These are phyloP conservation scores for Chaetodon trifascialis DNA, from an alignment of 2,113 vertebrate species.

Conservation along the genomic window DNA sequence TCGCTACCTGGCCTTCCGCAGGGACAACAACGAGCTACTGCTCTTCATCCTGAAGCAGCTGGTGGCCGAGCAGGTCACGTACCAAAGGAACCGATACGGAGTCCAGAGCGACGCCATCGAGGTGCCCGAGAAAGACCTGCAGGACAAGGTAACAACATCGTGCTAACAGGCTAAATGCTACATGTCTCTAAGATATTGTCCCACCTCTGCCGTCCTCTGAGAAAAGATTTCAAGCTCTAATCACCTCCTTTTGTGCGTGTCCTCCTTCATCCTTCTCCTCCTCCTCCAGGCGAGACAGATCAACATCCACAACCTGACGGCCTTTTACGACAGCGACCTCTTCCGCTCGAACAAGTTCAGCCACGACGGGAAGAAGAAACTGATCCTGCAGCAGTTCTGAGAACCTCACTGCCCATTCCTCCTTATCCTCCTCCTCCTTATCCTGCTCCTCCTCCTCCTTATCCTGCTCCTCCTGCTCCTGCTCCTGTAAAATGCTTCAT, in stretches of 20 bases:
- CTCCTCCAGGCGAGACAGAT: slow-evolving; percentile 92
- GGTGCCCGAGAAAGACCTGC: slow-evolving; percentile 93
- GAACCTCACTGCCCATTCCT: rapidly evolving
- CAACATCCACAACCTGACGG: slow-evolving; percentile 94
- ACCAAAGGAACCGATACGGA: slow-evolving; percentile 95
- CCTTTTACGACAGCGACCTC: slow-evolving; percentile 94
- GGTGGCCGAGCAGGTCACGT: slow-evolving; percentile 92
- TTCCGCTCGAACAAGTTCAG: slow-evolving; percentile 93
- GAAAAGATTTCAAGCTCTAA: not conserved
- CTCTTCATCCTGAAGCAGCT: slow-evolving; percentile 98
- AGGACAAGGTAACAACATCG: slow-evolving; percentile 90
- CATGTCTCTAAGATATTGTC: not conserved
- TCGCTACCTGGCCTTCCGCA: slow-evolving; percentile 93
- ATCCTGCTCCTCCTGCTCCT: not conserved
- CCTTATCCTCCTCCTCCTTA: not conserved
- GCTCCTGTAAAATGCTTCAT: not conserved
- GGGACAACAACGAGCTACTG: slow-evolving; percentile 97
- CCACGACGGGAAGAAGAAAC: slow-evolving; percentile 91
- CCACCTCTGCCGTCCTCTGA: not conserved
- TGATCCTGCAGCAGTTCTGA: slow-evolving; percentile 94
- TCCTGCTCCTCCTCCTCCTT: not conserved
- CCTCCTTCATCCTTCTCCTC: not conserved
- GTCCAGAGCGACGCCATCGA: slow-evolving; percentile 93
- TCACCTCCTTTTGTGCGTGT: not conserved
- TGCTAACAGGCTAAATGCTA: not conserved